These are phyloP conservation scores for Meteorus cinctellus DNA, from an alignment of 2,888 invertebrate genomes.

Conservation along the genomic window DNA sequence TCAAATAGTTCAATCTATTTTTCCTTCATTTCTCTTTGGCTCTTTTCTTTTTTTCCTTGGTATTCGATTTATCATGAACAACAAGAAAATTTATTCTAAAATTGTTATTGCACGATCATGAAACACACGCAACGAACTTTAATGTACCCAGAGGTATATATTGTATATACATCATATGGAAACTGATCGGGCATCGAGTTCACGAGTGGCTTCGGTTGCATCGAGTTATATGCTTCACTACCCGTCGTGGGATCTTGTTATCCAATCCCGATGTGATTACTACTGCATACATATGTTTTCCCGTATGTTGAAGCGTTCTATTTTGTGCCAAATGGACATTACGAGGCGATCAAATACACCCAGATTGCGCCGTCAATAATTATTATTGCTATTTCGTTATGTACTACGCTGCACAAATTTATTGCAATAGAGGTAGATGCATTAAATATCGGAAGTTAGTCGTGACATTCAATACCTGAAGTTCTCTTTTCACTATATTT, in stretches of 20 bases:
- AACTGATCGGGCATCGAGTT: constrained; percentile 47
- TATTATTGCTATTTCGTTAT: not conserved
- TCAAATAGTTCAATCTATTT: not conserved
- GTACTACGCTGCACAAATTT: no score
- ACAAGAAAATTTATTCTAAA: not conserved
- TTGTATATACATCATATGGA: constrained; percentile 1
- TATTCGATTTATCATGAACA: not conserved
- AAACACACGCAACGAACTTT: not conserved
- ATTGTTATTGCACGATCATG: not conserved
- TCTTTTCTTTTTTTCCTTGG: not conserved
- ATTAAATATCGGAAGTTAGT: no score
- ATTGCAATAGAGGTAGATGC: no score
- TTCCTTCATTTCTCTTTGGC: not conserved
- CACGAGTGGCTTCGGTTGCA: constrained; percentile 70
- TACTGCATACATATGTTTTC: constrained; percentile 1
- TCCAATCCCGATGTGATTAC: constrained; percentile 49
- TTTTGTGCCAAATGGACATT: not conserved
- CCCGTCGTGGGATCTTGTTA: constrained; percentile 64
- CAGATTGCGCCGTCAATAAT: not conserved
- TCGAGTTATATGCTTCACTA: constrained; percentile 70
- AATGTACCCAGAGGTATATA: constrained; percentile 1
- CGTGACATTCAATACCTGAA: no score
- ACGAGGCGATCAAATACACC: constrained; percentile 6
- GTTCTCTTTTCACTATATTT: no score
- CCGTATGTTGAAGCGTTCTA: constrained; percentile 19